Percentiles rank a stretch among this genome's conserved stretches.
Evolutionary conservation across 2,888 invertebrate species (phyloP).

Genomic region (Caenorhabditis sulstoni): DNA sequence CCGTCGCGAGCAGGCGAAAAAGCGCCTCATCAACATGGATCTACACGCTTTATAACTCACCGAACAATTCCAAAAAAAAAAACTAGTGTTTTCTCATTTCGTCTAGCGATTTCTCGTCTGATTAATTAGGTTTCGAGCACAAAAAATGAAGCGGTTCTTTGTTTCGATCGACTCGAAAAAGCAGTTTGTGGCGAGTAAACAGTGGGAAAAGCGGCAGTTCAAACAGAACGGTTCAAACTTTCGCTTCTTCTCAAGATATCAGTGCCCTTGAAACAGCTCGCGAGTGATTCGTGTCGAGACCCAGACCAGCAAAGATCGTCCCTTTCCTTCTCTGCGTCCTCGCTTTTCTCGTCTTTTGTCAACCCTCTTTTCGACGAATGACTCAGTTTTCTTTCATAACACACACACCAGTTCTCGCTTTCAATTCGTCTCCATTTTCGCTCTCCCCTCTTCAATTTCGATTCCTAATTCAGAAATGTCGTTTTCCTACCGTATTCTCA

Average conservation of each 20-base stretch:
- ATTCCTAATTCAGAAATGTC: conserved; percentile 2
- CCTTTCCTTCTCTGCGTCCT: conserved; percentile 19
- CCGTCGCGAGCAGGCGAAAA: conserved; percentile 35
- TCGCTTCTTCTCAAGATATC: neutral
- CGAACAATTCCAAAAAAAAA: no score
- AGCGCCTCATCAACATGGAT: conserved; percentile 27
- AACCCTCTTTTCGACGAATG: conserved; percentile 15
- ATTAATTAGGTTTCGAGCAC: neutral
- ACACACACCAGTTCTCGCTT: neutral
- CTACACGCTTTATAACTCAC: conserved; percentile 8
- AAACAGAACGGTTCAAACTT: neutral
- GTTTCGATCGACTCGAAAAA: conserved; percentile 12
- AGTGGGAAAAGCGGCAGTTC: neutral
- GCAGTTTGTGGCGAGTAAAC: conserved; percentile 14
- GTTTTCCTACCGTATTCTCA: conserved; percentile 32
- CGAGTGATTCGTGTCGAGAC: conserved; percentile 1
- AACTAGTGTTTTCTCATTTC: neutral
- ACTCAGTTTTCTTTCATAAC: conserved; percentile 32
- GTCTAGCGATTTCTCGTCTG: neutral
- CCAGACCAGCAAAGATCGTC: conserved; percentile 13
- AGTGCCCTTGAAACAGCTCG: conserved; percentile 13
- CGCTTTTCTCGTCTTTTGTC: conserved; percentile 23
- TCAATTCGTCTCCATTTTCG: neutral
- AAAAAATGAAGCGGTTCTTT: conserved; percentile 6
- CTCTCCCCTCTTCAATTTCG: conserved; percentile 1